Evolutionary conservation across 2,113 vertebrate species (phyloP), one percentile per base, ranked within the genome.

Genomic region (Oxygymnocypris stewartii): DNA sequence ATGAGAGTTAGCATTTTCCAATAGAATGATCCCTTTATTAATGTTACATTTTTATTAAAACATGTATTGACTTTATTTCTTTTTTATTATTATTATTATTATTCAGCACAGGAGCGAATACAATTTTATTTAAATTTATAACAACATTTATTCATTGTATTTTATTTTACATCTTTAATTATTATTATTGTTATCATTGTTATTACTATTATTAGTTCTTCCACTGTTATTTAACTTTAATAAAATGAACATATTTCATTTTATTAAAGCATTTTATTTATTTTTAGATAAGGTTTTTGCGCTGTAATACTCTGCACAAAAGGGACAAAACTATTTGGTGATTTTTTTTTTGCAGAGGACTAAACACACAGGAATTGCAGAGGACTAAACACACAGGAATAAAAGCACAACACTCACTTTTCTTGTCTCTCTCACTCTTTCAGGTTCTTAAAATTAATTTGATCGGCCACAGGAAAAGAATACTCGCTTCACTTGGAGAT

Each of bases 371-470:
- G n/a, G n/a, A n/a, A n/a, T n/a, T n/a, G n/a, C n/a, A 20, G 16
- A 37, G 49, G 28, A 59, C 51, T 18, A 54, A 54, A 54, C 51
- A n/a, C n/a, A 54, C 51, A 54, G 51, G 51, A 54, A 54, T 54
- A 79, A 59, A 79, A n/a, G 20, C 18, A 23, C 51, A 57, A 11
- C 51, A n/a, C 47, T 9, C 57, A 63, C 28, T 80, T 59, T 23
- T 23, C 42, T 51, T 57, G 0, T 89, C 85, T 86, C 76, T 88
- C 7, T 49, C 35, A 61, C 5, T 42, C 14, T 74, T 54, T 92
- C 90, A 99, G 98, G 97, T 99, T 86, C 93, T 99, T 94, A 99
- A 99, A 95, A 98, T 99, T 85, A 96, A 89, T 90, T 95, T 99
- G 85, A 96, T 98, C 89, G 98, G 98, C 90, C 98, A 99, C 93